phyloP scores from a whole-genome alignment of 2,113 vertebrate genomes.

The Pygoscelis adeliae region DNA sequence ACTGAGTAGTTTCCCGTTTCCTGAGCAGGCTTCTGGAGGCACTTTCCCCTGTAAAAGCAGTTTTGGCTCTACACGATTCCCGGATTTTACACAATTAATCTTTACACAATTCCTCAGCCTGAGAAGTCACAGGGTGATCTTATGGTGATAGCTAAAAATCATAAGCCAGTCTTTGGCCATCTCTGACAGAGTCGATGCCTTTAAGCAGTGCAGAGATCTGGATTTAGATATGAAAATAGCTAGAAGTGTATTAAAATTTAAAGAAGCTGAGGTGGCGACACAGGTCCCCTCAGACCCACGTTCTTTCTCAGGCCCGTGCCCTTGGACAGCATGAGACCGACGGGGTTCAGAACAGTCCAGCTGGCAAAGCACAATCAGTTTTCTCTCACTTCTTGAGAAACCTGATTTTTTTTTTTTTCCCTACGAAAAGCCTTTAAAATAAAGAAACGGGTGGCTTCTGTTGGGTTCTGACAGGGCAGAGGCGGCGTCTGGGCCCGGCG shows the following conservation, averaged over 20 bases:
- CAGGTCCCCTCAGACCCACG: not conserved
- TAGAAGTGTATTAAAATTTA: not conserved
- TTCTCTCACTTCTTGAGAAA: not conserved
- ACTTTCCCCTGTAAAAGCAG: slow-evolving; percentile 1
- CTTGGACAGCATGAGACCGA: accelerated
- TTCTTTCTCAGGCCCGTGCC: no score
- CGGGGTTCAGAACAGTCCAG: accelerated
- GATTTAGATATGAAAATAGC: not conserved
- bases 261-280: not conserved
- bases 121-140: not conserved
- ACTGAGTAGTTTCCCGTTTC: not conserved
- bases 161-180: not conserved
- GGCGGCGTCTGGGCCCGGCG: no score
- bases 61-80: not conserved
- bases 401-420: accelerated
- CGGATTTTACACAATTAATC: not conserved
- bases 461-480: not conserved
- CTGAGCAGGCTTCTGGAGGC: not conserved
- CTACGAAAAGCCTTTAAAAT: not conserved
- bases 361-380: not conserved
- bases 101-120: not conserved
- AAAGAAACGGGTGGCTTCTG: not conserved
- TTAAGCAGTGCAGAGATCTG: not conserved
- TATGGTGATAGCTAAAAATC: not conserved
- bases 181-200: not conserved